phyloP scores from a whole-genome alignment of 1,140 invertebrate species.

The Rhizoglyphus robini region DNA sequence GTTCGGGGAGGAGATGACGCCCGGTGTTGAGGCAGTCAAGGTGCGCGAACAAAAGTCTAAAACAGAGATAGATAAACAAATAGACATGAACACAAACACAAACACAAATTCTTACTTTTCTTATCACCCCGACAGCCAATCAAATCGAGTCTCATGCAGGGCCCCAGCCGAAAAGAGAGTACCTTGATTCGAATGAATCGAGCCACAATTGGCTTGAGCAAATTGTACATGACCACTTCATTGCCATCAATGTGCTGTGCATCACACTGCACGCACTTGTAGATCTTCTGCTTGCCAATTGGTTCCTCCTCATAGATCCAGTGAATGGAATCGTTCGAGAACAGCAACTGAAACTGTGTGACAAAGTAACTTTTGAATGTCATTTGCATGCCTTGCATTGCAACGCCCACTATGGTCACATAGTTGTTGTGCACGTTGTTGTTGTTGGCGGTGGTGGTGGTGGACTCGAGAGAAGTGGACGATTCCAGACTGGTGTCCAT shows the following conservation, averaged over 20 bases:
- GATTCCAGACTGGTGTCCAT: too few species aligned
- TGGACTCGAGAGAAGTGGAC: too few species aligned
- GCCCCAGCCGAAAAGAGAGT: slow-evolving; percentile 22
- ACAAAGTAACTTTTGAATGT: slow-evolving; percentile 22
- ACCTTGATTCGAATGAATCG: slow-evolving; percentile 25
- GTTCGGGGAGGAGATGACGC: slow-evolving; percentile 27
- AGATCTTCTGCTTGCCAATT: slow-evolving; percentile 27
- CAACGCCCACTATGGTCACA: slow-evolving; percentile 24
- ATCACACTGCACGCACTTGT: slow-evolving; percentile 26
- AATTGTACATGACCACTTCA: slow-evolving; percentile 26
- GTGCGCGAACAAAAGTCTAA: slow-evolving; percentile 17
- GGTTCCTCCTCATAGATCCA: slow-evolving; percentile 29
- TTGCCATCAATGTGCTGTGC: slow-evolving; percentile 21
- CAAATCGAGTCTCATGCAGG: slow-evolving; percentile 27
- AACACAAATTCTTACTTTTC: slow-evolving; percentile 17
- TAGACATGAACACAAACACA: neutral
- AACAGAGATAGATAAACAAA: slow-evolving; percentile 19
- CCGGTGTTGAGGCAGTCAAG: slow-evolving; percentile 15
- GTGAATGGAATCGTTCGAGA: slow-evolving; percentile 25
- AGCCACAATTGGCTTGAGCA: slow-evolving; percentile 25
- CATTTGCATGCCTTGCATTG: slow-evolving; percentile 24
- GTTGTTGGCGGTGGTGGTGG: neutral
- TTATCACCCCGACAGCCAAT: slow-evolving; percentile 27
- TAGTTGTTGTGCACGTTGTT: too few species aligned
- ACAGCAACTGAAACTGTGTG: slow-evolving; percentile 24